Evolutionary conservation across 2,888 invertebrate genomes (phyloP).

Genomic region (Spisula solida): DNA sequence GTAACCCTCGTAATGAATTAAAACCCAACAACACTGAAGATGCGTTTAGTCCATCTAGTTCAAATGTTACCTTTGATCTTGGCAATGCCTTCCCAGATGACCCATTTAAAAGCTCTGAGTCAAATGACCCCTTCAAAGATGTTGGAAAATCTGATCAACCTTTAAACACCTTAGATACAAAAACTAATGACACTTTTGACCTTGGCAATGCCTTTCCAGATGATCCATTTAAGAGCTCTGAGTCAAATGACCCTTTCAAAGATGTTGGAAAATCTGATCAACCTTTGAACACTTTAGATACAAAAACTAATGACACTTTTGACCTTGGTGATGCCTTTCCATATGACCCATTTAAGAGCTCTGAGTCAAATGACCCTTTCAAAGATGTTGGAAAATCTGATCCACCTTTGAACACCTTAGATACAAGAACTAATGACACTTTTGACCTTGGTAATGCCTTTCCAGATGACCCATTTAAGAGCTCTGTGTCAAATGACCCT

Average conservation of each 20-base stretch:
- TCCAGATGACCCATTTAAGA: constrained; percentile 46
- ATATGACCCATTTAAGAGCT: constrained; percentile 44
- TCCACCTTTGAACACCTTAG: neutral
- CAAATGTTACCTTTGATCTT: constrained; percentile 21
- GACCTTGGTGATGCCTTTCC: constrained; percentile 37
- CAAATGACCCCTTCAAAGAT: constrained; percentile 34
- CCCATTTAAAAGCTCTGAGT: constrained; percentile 34
- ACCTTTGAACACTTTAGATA: neutral
- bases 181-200: neutral
- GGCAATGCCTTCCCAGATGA: constrained; percentile 44
- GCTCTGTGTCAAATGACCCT: constrained; percentile 32
- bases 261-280: neutral
- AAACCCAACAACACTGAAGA: neutral
- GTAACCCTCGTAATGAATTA: neutral
- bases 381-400: no score
- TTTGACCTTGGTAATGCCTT: constrained; percentile 40
- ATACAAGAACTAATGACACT: no score
- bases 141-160: neutral
- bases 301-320: neutral
- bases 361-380: constrained; percentile 38
- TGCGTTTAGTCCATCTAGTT: constrained; percentile 20
- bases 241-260: constrained; percentile 37
- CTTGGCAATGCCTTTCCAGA: constrained; percentile 35
- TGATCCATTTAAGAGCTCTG: constrained; percentile 45
- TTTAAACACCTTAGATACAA: neutral